Conservation (phyloP, 2,797 vertebrate genomes). For the Tamandua tetradactyla region DNA sequence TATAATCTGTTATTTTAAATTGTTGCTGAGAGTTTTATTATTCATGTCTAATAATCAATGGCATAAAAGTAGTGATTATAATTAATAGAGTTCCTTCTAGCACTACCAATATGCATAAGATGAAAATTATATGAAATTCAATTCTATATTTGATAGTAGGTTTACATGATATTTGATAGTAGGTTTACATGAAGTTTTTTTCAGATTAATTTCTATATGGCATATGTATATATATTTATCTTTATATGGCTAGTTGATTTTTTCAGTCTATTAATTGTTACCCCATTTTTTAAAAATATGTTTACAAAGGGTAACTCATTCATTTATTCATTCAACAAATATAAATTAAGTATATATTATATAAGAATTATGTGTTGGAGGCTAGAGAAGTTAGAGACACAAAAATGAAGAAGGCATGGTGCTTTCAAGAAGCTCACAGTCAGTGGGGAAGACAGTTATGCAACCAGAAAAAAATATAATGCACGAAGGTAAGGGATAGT, state of each 20-base stretch:
- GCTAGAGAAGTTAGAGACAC: not conserved
- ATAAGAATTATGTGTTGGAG: not conserved
- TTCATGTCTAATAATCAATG: not conserved
- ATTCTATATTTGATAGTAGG: not conserved
- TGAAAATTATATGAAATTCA: constrained; percentile 2
- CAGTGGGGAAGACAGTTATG: not conserved
- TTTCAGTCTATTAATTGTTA: constrained; percentile 12
- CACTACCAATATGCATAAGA: not conserved
- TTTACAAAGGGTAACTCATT: not conserved
- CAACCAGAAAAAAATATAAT: not conserved
- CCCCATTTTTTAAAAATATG: not conserved
- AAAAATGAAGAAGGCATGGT: not conserved
- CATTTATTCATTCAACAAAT: constrained; percentile 15
- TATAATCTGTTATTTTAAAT: constrained; percentile 4
- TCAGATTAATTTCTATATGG: not conserved
- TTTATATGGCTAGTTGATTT: not conserved
- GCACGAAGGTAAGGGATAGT: not conserved
- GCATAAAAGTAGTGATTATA: not conserved
- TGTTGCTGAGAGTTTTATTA: not conserved
- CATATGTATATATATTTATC: not conserved
- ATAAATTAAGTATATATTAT: not conserved
- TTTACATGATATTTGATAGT: not conserved
- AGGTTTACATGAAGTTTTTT: not conserved
- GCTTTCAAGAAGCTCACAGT: not conserved
- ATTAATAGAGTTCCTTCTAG: not conserved